Evolutionary conservation across 2,888 invertebrate genomes (phyloP).

Genomic region (Ophion ventricosus): DNA sequence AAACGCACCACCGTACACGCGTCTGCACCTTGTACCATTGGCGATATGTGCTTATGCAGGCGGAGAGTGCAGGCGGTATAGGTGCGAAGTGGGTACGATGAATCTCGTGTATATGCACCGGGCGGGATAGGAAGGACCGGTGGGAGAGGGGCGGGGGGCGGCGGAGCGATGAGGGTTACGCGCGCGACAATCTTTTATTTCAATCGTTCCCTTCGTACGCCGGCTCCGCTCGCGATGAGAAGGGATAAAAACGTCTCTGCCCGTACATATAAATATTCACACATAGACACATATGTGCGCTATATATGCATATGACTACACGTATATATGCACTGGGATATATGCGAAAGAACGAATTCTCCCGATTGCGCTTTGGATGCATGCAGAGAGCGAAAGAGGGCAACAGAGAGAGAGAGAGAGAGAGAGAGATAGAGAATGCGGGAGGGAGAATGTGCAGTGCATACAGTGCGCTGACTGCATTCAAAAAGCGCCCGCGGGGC

Average conservation of each 20-base stretch:
- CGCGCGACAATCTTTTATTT: slow-evolving; percentile 65
- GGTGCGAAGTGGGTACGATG: slow-evolving; percentile 79
- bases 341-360: slow-evolving; percentile 50
- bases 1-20: not conserved
- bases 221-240: slow-evolving; percentile 39
- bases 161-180: slow-evolving; percentile 69
- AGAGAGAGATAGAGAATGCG: not conserved
- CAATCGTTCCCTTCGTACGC: slow-evolving; percentile 59
- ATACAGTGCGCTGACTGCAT: slow-evolving; percentile 71
- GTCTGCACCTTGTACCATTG: too few species aligned
- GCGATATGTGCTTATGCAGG: too few species aligned
- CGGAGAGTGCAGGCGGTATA: slow-evolving; percentile 55
- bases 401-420: slow-evolving; percentile 55
- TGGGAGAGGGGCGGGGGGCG: not conserved
- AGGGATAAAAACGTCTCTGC: slow-evolving; percentile 58
- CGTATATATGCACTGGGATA: slow-evolving; percentile 51
- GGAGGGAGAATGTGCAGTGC: slow-evolving; percentile 57
- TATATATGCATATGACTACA: slow-evolving; percentile 12
- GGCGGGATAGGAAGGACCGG: too few species aligned
- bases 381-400: slow-evolving; percentile 49
- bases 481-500: slow-evolving; percentile 64
- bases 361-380: slow-evolving; percentile 62
- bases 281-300: slow-evolving; percentile 33
- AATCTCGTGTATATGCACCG: slow-evolving; percentile 70
- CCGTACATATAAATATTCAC: not conserved